Conservation (phyloP, 92 coral and sea anemone species). For the Epizoanthus ramosus region DNA sequence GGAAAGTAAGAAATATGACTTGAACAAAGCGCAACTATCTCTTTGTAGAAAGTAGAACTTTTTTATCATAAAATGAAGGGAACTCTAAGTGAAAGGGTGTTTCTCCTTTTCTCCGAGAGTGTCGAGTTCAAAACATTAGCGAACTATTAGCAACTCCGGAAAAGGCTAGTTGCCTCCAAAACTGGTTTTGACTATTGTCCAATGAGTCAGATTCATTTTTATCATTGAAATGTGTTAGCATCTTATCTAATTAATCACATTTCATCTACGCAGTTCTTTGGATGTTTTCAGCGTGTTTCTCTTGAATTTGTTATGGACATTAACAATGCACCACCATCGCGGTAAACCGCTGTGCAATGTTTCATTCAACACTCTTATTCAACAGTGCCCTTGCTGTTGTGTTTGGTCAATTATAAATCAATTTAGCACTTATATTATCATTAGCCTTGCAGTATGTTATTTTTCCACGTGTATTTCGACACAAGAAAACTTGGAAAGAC, state of each 20-base stretch:
- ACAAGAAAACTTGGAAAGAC: slow-evolving; percentile 5
- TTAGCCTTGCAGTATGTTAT: neutral
- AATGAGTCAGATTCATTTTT: neutral
- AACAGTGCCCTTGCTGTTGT: slow-evolving; percentile 17
- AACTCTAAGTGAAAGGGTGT: too few species aligned
- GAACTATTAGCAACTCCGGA: too few species aligned
- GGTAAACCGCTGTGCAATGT: neutral
- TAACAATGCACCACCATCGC: neutral
- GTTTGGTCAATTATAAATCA: slow-evolving; percentile 33
- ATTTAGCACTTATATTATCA: slow-evolving; percentile 40
- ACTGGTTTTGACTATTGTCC: too few species aligned
- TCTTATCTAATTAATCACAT: neutral
- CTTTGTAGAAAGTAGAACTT: too few species aligned
- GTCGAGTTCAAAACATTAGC: too few species aligned
- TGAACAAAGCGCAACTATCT: too few species aligned
- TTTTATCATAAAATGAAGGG: too few species aligned
- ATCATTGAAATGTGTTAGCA: neutral
- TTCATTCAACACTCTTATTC: slow-evolving; percentile 12
- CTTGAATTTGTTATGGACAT: neutral
- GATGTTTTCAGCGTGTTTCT: neutral
- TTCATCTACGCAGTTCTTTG: neutral
- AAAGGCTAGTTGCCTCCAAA: too few species aligned
- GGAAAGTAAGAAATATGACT: too few species aligned
- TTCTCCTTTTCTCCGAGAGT: too few species aligned
- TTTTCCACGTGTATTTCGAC: slow-evolving; percentile 31